A percentile compares a stretch with the other conserved stretches of the same genome.
phyloP scores from a whole-genome alignment of 2,797 vertebrate species.

The Melopsittacus undulatus region DNA sequence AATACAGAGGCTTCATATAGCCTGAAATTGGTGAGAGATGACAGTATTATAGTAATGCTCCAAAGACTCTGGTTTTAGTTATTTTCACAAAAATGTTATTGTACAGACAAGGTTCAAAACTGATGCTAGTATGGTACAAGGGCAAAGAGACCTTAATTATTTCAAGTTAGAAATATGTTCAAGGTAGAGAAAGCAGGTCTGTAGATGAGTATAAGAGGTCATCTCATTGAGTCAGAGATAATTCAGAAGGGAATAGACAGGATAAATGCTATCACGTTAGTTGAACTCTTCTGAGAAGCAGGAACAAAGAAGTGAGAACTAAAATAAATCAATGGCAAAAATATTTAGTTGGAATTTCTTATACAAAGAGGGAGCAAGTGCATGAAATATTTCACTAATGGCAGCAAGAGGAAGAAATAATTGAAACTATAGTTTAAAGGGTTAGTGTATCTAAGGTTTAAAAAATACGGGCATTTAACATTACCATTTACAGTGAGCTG shows the following conservation, averaged over 20 bases:
- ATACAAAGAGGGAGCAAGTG: background rate
- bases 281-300: background rate
- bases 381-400: background rate
- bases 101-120: background rate
- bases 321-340: background rate
- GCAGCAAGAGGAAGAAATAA: background rate
- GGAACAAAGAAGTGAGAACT: background rate
- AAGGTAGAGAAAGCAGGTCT: conserved; percentile 27
- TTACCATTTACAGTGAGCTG: background rate
- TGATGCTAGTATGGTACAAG: background rate
- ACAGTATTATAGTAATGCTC: background rate
- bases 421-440: background rate
- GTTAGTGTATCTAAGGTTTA: background rate
- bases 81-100: background rate
- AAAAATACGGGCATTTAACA: background rate
- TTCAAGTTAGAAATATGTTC: background rate
- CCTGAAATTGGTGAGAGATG: background rate
- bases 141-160: background rate
- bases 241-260: conserved; percentile 19
- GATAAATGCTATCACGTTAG: conserved; percentile 19
- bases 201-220: conserved; percentile 3
- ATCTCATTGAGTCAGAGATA: background rate
- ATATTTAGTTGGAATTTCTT: background rate
- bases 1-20: background rate
- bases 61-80: conserved; percentile 9